Evolutionary conservation across 2,797 vertebrate species (phyloP).

Genomic region (Sebastes itinus): DNA sequence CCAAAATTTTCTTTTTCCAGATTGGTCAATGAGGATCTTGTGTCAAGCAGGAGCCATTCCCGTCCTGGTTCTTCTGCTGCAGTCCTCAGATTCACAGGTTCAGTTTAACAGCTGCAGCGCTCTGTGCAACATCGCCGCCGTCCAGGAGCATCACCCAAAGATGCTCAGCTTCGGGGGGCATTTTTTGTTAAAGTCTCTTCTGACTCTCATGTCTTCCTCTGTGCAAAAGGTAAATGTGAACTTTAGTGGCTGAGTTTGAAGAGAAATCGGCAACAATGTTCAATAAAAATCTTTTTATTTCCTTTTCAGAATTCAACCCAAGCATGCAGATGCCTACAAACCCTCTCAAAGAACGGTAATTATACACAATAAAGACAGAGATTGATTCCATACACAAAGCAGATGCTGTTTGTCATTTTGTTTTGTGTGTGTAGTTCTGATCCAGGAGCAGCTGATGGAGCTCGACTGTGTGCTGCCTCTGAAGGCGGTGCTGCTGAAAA

Average conservation of each 20-base stretch:
- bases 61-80: conserved; percentile 81
- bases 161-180: conserved; percentile 74
- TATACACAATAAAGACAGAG: not conserved
- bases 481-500: conserved; percentile 69
- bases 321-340: conserved; percentile 85
- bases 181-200: conserved; percentile 79
- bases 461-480: conserved; percentile 76
- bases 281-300: not conserved
- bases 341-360: conserved; percentile 83
- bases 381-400: not conserved
- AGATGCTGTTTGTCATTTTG: conserved; percentile 6
- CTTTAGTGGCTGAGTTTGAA: not conserved
- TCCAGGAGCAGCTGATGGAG: conserved; percentile 80
- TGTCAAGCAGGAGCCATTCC: conserved; percentile 84
- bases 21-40: conserved; percentile 74
- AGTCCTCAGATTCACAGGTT: conserved; percentile 84
- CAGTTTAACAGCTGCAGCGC: conserved; percentile 88
- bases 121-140: conserved; percentile 80
- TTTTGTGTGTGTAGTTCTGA: conserved; percentile 56
- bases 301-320: conserved; percentile 84
- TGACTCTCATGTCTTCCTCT: conserved; percentile 84
- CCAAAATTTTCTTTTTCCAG: conserved; percentile 54
- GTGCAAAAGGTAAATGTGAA: conserved; percentile 81
- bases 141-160: conserved; percentile 69
- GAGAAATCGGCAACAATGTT: not conserved